phyloP scores from a whole-genome alignment of 1,140 invertebrate genomes.

The Proales similis region DNA sequence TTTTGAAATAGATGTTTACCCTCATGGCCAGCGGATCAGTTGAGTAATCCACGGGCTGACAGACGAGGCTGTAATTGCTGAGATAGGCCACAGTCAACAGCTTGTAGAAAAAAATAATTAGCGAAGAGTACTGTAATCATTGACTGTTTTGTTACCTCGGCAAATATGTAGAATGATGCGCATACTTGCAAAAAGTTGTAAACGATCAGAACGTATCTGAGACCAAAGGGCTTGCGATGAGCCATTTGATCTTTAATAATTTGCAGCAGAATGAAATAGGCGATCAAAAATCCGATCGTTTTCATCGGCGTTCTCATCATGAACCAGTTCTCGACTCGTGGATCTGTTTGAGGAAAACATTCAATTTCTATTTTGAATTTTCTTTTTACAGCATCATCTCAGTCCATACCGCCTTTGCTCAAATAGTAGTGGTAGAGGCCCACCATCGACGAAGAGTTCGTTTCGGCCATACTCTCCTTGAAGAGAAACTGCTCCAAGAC shows the following conservation, averaged over 20 bases:
- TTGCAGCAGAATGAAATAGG: slow-evolving; percentile 21
- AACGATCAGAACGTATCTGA: slow-evolving; percentile 17
- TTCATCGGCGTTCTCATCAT: slow-evolving; percentile 23
- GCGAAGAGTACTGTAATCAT: not conserved
- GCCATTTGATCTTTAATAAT: slow-evolving; percentile 19
- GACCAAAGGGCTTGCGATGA: slow-evolving; percentile 13
- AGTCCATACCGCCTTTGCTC: slow-evolving; percentile 10
- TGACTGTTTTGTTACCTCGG: slow-evolving; percentile 3
- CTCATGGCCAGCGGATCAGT: slow-evolving; percentile 11
- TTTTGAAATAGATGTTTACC: slow-evolving; percentile 8
- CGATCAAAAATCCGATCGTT: slow-evolving; percentile 8
- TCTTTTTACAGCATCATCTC: not conserved
- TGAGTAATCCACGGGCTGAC: slow-evolving; percentile 32
- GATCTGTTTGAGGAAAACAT: not conserved
- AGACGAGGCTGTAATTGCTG: slow-evolving; percentile 27
- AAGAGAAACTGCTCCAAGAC: not conserved
- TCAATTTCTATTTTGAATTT: not conserved
- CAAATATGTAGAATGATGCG: slow-evolving; percentile 31
- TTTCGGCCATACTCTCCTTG: not conserved
- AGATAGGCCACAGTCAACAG: slow-evolving; percentile 12
- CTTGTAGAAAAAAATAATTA: slow-evolving; percentile 1
- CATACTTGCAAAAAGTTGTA: slow-evolving; percentile 36
- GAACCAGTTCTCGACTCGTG: not conserved
- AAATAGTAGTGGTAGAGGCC: slow-evolving; percentile 22
- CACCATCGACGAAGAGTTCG: not conserved